A percentile compares a stretch with the other conserved stretches of the same genome.
Conservation (phyloP, 2,888 invertebrate species). For the Phrixothrix hirtus region DNA sequence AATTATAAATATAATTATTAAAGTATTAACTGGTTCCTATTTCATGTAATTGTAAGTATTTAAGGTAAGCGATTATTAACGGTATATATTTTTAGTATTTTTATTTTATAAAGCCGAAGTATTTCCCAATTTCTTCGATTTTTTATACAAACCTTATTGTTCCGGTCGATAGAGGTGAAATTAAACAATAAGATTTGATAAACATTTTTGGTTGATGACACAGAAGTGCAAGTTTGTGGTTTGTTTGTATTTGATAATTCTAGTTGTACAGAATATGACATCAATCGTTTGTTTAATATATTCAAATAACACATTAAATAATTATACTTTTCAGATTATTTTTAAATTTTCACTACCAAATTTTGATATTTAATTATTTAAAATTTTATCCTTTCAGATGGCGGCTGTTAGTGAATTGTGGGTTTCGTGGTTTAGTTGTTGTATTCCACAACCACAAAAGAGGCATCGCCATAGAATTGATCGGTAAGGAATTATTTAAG, state of each 20-base stretch:
- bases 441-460: slow-evolving; percentile 80
- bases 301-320: too few relatives aligned
- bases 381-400: slow-evolving; percentile 44
- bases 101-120: neutral
- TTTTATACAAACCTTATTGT: neutral
- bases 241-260: neutral
- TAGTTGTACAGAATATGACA: neutral
- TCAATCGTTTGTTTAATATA: neutral
- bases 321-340: too few relatives aligned
- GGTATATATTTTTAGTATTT: neutral
- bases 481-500: slow-evolving; percentile 45
- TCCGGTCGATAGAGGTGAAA: neutral
- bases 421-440: slow-evolving; percentile 92
- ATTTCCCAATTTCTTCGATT: too few relatives aligned
- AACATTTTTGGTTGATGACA: neutral
- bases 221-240: neutral
- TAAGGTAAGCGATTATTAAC: neutral
- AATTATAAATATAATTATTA: neutral
- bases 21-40: neutral
- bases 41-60: neutral
- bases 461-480: slow-evolving; percentile 75
- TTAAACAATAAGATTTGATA: neutral
- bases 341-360: too few relatives aligned
- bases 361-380: slow-evolving; percentile 9
- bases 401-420: slow-evolving; percentile 75